Evolutionary conservation across 2,888 invertebrate genomes (phyloP).

Genomic region (Tenthredo amoena): DNA sequence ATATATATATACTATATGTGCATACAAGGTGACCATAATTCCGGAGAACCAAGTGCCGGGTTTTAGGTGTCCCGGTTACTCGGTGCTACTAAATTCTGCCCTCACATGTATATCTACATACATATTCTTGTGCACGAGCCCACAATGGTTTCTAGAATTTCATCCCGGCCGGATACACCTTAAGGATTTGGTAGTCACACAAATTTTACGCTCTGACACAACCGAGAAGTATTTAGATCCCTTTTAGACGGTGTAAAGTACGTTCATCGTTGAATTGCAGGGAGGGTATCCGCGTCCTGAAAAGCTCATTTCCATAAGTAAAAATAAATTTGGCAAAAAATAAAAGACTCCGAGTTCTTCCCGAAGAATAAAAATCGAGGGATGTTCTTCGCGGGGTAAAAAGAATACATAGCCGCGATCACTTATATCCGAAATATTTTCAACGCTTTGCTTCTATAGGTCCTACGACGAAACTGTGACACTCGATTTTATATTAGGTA

Average conservation of each 20-base stretch:
- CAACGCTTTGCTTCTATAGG: not conserved
- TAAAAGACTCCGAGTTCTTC: too few relatives aligned
- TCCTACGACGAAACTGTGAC: not conserved
- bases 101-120: not conserved
- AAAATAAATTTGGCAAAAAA: too few relatives aligned
- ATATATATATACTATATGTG: not conserved
- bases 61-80: conserved; percentile 24
- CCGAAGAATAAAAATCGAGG: too few relatives aligned
- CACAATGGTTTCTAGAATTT: not conserved
- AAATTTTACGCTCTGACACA: conserved; percentile 66
- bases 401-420: too few relatives aligned
- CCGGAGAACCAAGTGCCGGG: conserved; percentile 3
- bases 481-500: not conserved
- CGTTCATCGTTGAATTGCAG: not conserved
- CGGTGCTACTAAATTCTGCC: conserved; percentile 8
- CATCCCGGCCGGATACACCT: conserved; percentile 25
- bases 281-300: not conserved
- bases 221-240: conserved; percentile 65
- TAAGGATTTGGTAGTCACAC: conserved; percentile 58
- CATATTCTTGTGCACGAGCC: not conserved
- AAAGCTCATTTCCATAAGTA: too few relatives aligned
- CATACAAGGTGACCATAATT: conserved; percentile 22
- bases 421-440: not conserved
- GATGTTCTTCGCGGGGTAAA: too few relatives aligned
- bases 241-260: not conserved